These are phyloP conservation scores for Strigamia crassipes DNA, from an alignment of 2,888 invertebrate genomes.

Conservation along the genomic window DNA sequence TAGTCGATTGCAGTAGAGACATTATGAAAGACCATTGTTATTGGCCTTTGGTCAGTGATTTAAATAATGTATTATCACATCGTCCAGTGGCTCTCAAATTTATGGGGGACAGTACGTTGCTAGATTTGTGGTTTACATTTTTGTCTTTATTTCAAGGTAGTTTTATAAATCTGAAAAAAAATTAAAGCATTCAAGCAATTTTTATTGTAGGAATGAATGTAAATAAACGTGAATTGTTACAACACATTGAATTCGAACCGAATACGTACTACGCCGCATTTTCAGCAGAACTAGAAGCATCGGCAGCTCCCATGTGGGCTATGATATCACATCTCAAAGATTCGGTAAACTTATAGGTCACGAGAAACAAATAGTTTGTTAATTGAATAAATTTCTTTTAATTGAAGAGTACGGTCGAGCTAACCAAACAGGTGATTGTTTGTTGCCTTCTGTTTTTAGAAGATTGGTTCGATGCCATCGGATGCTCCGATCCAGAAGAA, in stretches of 20 bases:
- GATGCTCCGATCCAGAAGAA: conserved; percentile 69
- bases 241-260: conserved; percentile 95
- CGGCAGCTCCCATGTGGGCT: conserved; percentile 98
- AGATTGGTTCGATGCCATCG: conserved; percentile 86
- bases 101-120: conserved; percentile 74
- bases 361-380: neutral
- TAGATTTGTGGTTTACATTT: conserved; percentile 95
- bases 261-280: conserved; percentile 97
- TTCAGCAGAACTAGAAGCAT: conserved; percentile 94
- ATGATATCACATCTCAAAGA: conserved; percentile 84
- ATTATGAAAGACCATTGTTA: conserved; percentile 98
- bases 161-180: conserved; percentile 47
- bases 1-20: conserved; percentile 87
- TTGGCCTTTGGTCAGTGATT: conserved; percentile 96
- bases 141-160: conserved; percentile 90
- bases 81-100: conserved; percentile 87
- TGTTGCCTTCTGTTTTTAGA: conserved; percentile 78
- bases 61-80: conserved; percentile 94
- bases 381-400: neutral
- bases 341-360: conserved; percentile 65
- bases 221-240: conserved; percentile 84
- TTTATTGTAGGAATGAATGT: conserved; percentile 84
- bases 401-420: conserved; percentile 63
- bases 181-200: no score
- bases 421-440: conserved; percentile 75